Evolutionary conservation across 1,140 invertebrate species (phyloP).

Genomic region (Heliconius himera): DNA sequence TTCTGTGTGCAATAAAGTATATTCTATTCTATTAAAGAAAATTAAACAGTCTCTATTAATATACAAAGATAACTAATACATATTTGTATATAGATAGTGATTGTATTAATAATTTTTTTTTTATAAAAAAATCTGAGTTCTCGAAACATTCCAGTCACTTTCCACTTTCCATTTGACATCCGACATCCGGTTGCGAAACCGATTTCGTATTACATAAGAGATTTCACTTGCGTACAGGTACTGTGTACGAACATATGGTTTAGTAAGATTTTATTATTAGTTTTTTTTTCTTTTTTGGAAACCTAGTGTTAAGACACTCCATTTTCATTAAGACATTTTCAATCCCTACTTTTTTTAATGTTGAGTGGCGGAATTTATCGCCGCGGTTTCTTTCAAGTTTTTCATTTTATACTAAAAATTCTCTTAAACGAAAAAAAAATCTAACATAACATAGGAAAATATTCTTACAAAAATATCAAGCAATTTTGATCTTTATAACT

Average conservation of each 20-base stretch:
- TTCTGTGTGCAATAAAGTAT: no score
- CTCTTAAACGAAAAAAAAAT: neutral
- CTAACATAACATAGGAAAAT: neutral
- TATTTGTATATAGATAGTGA: no score
- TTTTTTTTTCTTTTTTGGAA: neutral
- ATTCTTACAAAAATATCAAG: neutral
- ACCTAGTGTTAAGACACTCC: no score
- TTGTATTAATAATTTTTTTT: neutral
- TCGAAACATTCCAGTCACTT: constrained; percentile 40
- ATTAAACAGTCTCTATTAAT: no score
- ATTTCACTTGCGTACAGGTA: constrained; percentile 29
- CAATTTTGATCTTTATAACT: neutral
- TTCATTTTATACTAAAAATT: neutral
- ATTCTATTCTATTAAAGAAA: no score
- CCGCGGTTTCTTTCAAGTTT: no score
- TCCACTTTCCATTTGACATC: constrained; percentile 59
- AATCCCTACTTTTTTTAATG: no score
- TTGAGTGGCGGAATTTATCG: no score
- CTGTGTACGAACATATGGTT: neutral
- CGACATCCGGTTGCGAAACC: constrained; percentile 52
- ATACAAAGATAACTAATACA: no score
- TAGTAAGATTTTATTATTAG: neutral
- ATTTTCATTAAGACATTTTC: neutral
- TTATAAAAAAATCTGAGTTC: constrained; percentile 2
- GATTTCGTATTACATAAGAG: constrained; percentile 42